Conservation (phyloP, 2,888 invertebrate genomes). For the Caenorhabditis virilis region DNA sequence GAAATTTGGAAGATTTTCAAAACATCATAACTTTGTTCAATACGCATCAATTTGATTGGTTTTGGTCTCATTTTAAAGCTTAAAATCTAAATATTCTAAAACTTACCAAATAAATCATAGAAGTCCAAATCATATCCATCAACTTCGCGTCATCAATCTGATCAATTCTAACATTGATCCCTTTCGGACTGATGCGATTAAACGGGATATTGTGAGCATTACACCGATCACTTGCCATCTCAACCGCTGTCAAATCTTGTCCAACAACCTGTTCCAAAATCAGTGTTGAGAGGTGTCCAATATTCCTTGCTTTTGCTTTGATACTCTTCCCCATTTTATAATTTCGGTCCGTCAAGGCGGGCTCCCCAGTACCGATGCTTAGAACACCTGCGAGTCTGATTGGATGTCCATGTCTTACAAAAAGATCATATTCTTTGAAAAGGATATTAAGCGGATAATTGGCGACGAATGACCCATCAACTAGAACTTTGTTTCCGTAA, state of each 20-base stretch:
- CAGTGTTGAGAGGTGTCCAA: slow-evolving; percentile 55
- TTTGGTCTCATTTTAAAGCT: background rate
- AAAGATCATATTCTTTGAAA: slow-evolving; percentile 62
- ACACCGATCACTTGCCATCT: slow-evolving; percentile 60
- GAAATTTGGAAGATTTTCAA: no score
- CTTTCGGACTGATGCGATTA: slow-evolving; percentile 57
- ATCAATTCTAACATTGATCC: slow-evolving; percentile 63
- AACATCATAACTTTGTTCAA: background rate
- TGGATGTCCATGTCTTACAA: slow-evolving; percentile 49
- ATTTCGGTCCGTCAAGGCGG: slow-evolving; percentile 36
- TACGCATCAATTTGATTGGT: background rate
- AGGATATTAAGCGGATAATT: slow-evolving; percentile 63
- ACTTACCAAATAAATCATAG: slow-evolving; percentile 53
- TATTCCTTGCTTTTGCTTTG: slow-evolving; percentile 50
- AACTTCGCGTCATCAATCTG: slow-evolving; percentile 63
- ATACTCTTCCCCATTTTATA: slow-evolving; percentile 53
- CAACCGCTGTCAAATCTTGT: slow-evolving; percentile 60
- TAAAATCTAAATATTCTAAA: background rate
- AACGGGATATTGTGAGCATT: slow-evolving; percentile 62
- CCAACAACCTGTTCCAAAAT: slow-evolving; percentile 65
- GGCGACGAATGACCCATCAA: slow-evolving; percentile 64
- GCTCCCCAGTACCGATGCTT: slow-evolving; percentile 64
- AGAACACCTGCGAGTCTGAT: slow-evolving; percentile 56
- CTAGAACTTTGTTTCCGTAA: slow-evolving; percentile 50
- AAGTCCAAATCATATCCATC: slow-evolving; percentile 64